A percentile compares a stretch with the other conserved stretches of the same genome.
These are phyloP conservation scores for Leucophenga varia DNA, from an alignment of 1,140 invertebrate genomes.

Conservation along the genomic window DNA sequence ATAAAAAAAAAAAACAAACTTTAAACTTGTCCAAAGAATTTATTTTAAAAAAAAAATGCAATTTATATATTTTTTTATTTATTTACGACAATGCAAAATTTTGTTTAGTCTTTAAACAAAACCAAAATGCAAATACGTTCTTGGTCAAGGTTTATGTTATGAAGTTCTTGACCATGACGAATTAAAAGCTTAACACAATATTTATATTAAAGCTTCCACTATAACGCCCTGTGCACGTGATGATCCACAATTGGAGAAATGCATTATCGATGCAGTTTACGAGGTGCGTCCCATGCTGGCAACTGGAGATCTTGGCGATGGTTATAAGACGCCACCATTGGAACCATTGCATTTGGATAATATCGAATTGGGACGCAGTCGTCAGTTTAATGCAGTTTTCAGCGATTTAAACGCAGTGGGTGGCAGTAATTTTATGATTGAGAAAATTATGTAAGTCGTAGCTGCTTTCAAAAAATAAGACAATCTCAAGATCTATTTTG, in stretches of 20 bases:
- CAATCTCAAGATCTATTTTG: background rate
- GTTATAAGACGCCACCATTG: constrained; percentile 40
- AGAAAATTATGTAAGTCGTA: constrained; percentile 41
- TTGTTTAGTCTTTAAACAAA: too few relatives aligned
- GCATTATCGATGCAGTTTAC: constrained; percentile 59
- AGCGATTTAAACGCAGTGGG: constrained; percentile 37
- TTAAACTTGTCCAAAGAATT: constrained; percentile 12
- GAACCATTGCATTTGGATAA: constrained; percentile 47
- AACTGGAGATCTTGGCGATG: constrained; percentile 56
- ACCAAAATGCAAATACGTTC: constrained; percentile 17
- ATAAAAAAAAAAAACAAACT: background rate
- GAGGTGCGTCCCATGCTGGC: constrained; percentile 58
- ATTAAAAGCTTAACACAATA: background rate
- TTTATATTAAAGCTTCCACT: constrained; percentile 48
- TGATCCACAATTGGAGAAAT: constrained; percentile 57
- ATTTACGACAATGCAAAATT: too few relatives aligned
- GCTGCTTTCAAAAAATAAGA: too few relatives aligned
- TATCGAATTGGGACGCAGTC: constrained; percentile 38
- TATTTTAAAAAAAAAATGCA: too few relatives aligned
- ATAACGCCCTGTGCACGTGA: constrained; percentile 57
- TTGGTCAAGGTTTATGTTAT: constrained; percentile 15
- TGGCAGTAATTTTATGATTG: constrained; percentile 51
- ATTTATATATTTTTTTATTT: too few relatives aligned
- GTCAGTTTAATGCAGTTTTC: constrained; percentile 46
- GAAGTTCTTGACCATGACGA: background rate